Evolutionary conservation across 2,113 vertebrate genomes (phyloP), one percentile per base, ranked within the genome.

Genomic region (Sisor rabdophorus): DNA sequence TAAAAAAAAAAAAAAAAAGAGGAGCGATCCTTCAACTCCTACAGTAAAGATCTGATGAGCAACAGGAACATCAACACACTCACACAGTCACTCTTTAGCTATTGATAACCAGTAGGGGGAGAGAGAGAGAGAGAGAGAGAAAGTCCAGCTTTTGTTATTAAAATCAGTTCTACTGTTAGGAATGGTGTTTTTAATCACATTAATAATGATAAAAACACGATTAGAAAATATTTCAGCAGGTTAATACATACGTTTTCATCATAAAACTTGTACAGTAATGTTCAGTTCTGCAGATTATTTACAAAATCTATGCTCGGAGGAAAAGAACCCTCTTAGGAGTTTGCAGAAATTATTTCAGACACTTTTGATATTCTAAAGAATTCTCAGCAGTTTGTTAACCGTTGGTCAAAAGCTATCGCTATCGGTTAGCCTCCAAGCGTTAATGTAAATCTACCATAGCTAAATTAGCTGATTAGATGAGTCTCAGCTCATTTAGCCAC

Each of bases 151-250:
- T 53, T 52, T 24, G 56, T 36, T 50, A 76, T 76, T 44, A 36
- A 67, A 67, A 56, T 56, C 53, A 59, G 53, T 24, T 59, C 72
- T 75, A 10, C 56, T 53, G 30, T 53, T 44, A 64, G 71, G 69
- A 67, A 50, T 22, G 11, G 17, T 36, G 56, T 67, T 58, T 50
- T 22, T 82, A 59, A 75, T 79, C 78, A 80, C 52, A 69, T 32
- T 68, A 71, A 55, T 80, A 82, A 87, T 71, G 81, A 85, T 87
- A 85, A 81, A 78, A 77, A 55, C 75, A 64, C 36, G 61, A 20
- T 87, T 88, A 88, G 78, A 90, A 92, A 90, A 86, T 72, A 82
- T 84, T 77, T 78, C 65, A 78, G 75, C 73, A 84, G 82, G 83
- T 86, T 30, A 87, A 89, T 87, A 88, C 68, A 80, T 76, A 75